These are phyloP conservation scores for Hofmannophila pseudospretella DNA, from an alignment of 2,888 invertebrate genomes.

Conservation along the genomic window DNA sequence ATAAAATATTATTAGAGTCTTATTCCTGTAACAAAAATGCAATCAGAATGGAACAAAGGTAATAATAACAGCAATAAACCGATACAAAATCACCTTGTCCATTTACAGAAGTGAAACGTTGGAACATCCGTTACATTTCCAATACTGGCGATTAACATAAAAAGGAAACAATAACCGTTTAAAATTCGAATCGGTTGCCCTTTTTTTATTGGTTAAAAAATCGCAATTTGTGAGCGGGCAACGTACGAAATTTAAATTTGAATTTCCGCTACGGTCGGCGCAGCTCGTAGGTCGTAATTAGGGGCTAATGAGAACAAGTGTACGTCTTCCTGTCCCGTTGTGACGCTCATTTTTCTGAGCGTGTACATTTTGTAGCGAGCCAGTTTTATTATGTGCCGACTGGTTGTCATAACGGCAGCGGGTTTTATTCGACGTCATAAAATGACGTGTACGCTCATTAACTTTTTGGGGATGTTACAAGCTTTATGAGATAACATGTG, in stretches of 20 bases:
- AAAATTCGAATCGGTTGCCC: slow-evolving; percentile 65
- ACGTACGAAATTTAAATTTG: slow-evolving; percentile 67
- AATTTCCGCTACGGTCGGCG: slow-evolving; percentile 56
- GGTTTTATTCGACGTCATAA: slow-evolving; percentile 9
- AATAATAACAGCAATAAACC: slow-evolving; percentile 61
- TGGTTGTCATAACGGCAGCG: slow-evolving; percentile 30
- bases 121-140: slow-evolving; percentile 61
- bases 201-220: slow-evolving; percentile 66
- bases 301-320: slow-evolving; percentile 66
- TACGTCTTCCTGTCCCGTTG: slow-evolving; percentile 37
- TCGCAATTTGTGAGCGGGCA: slow-evolving; percentile 59
- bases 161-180: slow-evolving; percentile 75
- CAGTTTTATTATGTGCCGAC: slow-evolving; percentile 54
- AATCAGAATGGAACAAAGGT: slow-evolving; percentile 52
- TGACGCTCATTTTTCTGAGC: slow-evolving; percentile 41
- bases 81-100: slow-evolving; percentile 55
- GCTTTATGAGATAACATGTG: neutral
- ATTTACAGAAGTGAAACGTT: slow-evolving; percentile 53
- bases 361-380: slow-evolving; percentile 44
- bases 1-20: slow-evolving; percentile 27
- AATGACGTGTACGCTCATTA: slow-evolving; percentile 28
- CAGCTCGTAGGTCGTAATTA: slow-evolving; percentile 55
- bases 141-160: slow-evolving; percentile 73
- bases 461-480: slow-evolving; percentile 24
- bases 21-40: slow-evolving; percentile 41